Conservation (phyloP, 2,113 vertebrate genomes). For the Phalacrocorax aristotelis region DNA sequence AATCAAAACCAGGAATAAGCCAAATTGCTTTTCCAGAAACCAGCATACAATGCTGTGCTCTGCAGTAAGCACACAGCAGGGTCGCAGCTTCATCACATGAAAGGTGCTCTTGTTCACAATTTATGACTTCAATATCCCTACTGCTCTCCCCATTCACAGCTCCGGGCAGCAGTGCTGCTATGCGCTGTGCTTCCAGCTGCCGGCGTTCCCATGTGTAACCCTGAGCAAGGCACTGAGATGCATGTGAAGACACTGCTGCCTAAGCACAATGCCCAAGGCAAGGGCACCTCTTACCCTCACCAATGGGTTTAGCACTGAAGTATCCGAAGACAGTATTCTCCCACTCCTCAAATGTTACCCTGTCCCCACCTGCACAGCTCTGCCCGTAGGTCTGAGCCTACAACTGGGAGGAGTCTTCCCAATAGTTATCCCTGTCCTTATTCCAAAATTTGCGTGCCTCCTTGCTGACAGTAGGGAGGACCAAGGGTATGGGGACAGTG, state of each 20-base stretch:
- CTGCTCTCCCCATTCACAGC: background rate
- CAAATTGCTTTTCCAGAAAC: background rate
- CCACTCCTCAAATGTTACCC: background rate
- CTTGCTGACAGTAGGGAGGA: background rate
- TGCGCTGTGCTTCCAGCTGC: background rate
- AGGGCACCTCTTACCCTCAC: background rate
- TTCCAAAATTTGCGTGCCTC: background rate
- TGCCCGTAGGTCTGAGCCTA: accelerated
- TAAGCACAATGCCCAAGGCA: background rate
- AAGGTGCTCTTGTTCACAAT: background rate
- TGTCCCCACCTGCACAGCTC: background rate
- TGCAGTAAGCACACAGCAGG: background rate
- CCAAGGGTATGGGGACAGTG: background rate
- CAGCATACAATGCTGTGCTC: accelerated
- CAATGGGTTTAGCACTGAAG: accelerated
- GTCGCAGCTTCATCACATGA: background rate
- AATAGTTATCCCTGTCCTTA: background rate
- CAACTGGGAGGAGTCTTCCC: accelerated
- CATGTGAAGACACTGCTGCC: background rate
- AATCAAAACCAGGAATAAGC: background rate
- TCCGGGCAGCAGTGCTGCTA: background rate
- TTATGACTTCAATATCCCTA: background rate
- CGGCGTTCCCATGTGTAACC: accelerated
- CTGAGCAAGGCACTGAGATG: background rate
- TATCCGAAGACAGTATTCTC: background rate